These are phyloP conservation scores for Rotaria sp. DNA, from an alignment of 2,888 invertebrate genomes.

Conservation along the genomic window DNA sequence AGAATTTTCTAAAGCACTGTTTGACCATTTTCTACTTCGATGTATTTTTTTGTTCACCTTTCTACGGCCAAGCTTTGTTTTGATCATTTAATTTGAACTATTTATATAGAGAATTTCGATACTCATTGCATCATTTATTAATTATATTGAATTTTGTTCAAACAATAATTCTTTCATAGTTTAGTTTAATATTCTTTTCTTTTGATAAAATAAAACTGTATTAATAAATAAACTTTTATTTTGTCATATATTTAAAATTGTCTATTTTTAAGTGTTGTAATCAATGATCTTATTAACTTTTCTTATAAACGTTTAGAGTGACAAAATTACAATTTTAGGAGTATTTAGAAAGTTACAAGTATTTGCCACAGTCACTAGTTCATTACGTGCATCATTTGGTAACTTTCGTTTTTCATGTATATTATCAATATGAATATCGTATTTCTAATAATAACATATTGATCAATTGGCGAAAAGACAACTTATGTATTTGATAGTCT, in stretches of 20 bases:
- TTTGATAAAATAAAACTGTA: slow-evolving; percentile 57
- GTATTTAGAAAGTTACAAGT: slow-evolving; percentile 88
- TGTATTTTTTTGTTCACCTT: too few relatives aligned
- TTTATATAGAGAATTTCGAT: slow-evolving; percentile 42
- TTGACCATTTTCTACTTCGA: too few relatives aligned
- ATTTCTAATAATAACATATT: background rate
- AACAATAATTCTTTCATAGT: slow-evolving; percentile 63
- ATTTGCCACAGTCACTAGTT: slow-evolving; percentile 82
- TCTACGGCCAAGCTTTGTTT: too few relatives aligned
- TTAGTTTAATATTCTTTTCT: slow-evolving; percentile 77
- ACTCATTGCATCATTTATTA: slow-evolving; percentile 73
- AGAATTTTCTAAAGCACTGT: too few relatives aligned
- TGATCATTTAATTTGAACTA: background rate
- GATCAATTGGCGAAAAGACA: background rate
- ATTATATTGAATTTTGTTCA: slow-evolving; percentile 72
- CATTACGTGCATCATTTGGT: slow-evolving; percentile 77
- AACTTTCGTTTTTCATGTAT: slow-evolving; percentile 42
- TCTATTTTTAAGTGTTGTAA: slow-evolving; percentile 59
- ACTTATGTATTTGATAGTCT: background rate
- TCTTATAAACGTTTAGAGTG: slow-evolving; percentile 47
- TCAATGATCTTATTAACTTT: slow-evolving; percentile 64
- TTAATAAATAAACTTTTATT: background rate
- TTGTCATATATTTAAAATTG: background rate
- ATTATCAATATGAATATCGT: background rate
- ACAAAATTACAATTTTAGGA: slow-evolving; percentile 85